Percentiles rank a stretch among this genome's conserved stretches.
Conservation (phyloP, 37 sponge, comb jelly and placozoan genomes). For the Ephydatia muelleri region DNA sequence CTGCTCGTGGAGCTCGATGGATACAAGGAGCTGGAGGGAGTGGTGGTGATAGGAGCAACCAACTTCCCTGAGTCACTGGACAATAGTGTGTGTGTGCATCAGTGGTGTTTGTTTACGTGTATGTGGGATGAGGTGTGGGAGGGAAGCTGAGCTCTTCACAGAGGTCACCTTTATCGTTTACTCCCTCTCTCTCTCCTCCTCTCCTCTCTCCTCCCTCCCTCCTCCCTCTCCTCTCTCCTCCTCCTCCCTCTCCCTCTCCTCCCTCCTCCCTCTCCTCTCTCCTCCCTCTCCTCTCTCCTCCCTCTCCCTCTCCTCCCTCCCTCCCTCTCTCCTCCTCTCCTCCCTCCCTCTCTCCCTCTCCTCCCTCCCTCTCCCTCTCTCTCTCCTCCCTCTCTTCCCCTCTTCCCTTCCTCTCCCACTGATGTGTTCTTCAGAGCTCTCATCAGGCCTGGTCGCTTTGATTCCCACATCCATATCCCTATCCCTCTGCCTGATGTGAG, state of each 20-base stretch:
- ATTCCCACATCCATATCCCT: constrained; percentile 62
- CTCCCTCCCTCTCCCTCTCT: neutral
- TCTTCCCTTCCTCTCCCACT: neutral
- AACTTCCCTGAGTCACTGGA: constrained; percentile 94
- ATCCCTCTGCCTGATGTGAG: constrained; percentile 87
- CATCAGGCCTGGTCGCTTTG: constrained; percentile 89
- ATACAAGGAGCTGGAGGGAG: constrained; percentile 84
- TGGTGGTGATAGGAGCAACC: constrained; percentile 92
- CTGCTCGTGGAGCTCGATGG: constrained; percentile 95
- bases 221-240: neutral
- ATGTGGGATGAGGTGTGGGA: neutral
- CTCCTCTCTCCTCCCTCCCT: neutral
- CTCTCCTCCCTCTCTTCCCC: neutral
- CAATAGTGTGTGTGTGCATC: constrained; percentile 46
- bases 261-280: neutral
- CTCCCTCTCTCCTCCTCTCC: neutral
- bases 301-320: neutral
- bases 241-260: too few species aligned
- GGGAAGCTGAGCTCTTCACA: neutral
- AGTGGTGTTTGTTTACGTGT: too few species aligned
- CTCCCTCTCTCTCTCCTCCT: neutral
- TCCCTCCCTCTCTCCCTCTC: neutral
- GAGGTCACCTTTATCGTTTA: neutral
- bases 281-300: neutral
- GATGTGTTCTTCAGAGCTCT: constrained; percentile 62